Evolutionary conservation across 2,888 invertebrate species (phyloP).

Genomic region (Hyposoter didymator): DNA sequence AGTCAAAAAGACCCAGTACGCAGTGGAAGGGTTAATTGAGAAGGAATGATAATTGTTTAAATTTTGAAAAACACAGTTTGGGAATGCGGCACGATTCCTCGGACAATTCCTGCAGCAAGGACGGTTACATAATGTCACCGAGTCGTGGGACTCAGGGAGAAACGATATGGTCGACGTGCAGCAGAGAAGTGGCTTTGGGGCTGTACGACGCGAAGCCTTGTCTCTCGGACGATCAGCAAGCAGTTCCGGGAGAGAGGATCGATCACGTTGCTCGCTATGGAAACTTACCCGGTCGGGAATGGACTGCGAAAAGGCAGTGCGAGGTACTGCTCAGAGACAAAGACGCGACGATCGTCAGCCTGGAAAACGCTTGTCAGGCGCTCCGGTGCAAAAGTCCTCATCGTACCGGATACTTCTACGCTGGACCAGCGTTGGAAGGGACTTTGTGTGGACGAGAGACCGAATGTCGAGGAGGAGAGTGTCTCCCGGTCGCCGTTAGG

Average conservation of each 20-base stretch:
- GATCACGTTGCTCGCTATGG: background rate
- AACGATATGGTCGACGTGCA: constrained; percentile 91
- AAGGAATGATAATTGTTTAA: background rate
- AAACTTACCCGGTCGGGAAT: background rate
- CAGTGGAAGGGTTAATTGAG: too few relatives aligned
- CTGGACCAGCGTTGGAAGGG: constrained; percentile 93
- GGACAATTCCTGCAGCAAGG: constrained; percentile 89
- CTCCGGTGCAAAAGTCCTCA: constrained; percentile 90
- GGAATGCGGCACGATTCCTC: constrained; percentile 93
- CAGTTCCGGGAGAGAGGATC: background rate
- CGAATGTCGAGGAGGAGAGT: constrained; percentile 10
- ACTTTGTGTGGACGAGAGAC: background rate
- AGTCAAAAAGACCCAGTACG: too few relatives aligned
- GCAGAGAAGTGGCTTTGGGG: constrained; percentile 88
- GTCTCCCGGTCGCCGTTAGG: background rate
- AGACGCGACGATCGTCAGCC: constrained; percentile 83
- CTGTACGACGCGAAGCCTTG: constrained; percentile 79
- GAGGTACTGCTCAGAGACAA: background rate
- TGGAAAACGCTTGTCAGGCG: constrained; percentile 87
- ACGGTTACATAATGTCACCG: constrained; percentile 93
- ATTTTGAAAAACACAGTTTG: constrained; percentile 84
- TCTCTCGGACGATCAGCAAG: background rate
- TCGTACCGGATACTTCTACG: constrained; percentile 90
- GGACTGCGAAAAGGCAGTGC: constrained; percentile 7
- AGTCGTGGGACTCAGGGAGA: constrained; percentile 92